Conservation (phyloP, 2,797 vertebrate species). For the Etheostoma perlongum region DNA sequence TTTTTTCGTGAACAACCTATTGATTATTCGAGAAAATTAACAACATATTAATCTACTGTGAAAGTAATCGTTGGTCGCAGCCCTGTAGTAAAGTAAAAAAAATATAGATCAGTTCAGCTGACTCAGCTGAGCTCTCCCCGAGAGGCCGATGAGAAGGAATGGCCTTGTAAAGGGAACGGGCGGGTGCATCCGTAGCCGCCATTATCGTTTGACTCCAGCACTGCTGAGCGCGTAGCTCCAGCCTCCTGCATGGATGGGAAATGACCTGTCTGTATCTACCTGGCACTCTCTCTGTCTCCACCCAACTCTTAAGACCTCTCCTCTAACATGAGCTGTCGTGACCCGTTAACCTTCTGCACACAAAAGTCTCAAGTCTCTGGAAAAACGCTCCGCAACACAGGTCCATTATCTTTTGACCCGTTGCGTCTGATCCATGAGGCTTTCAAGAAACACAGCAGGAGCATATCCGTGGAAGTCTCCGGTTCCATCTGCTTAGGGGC, state of each 20-base stretch:
- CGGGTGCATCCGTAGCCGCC: constrained; percentile 37
- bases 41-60: no score
- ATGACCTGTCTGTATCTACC: constrained; percentile 69
- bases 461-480: constrained; percentile 40
- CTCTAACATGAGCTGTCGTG: constrained; percentile 24
- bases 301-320: constrained; percentile 27
- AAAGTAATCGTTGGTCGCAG: no score
- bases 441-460: constrained; percentile 65
- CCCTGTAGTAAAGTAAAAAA: no score
- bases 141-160: constrained; percentile 75
- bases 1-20: constrained; percentile 42
- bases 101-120: constrained; percentile 55
- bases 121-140: constrained; percentile 72
- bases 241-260: constrained; percentile 66
- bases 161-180: constrained; percentile 37
- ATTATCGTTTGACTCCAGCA: constrained; percentile 56
- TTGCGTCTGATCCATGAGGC: constrained; percentile 76
- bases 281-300: constrained; percentile 65
- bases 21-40: no score
- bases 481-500: constrained; percentile 70
- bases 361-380: constrained; percentile 18
- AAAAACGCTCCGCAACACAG: constrained; percentile 18
- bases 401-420: constrained; percentile 59
- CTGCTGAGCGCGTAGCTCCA: constrained; percentile 34
- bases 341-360: constrained; percentile 50